Percentiles rank a stretch among this genome's conserved stretches.
phyloP scores from a whole-genome alignment of 2,113 vertebrate genomes.

The Ctenodactylus gundi region DNA sequence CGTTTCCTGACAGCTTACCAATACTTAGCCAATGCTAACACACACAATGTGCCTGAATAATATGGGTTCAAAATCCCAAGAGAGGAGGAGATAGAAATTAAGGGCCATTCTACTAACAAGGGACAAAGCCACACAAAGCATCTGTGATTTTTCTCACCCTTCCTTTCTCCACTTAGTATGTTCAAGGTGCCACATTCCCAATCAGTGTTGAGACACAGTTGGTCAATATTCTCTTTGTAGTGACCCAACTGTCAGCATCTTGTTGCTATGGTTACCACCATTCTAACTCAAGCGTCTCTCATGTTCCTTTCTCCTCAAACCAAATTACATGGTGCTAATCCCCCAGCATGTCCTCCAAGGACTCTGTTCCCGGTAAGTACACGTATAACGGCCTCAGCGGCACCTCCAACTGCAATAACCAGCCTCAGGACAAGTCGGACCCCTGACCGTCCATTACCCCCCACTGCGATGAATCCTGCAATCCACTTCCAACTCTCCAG shows the following conservation, averaged over 20 bases:
- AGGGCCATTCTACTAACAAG: neutral
- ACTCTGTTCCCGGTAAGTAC: neutral
- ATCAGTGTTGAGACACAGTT: neutral
- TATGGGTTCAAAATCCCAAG: neutral
- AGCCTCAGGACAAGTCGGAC: neutral
- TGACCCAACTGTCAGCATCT: constrained; percentile 28
- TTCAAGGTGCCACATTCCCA: neutral
- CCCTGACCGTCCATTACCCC: neutral
- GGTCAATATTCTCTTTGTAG: constrained; percentile 42
- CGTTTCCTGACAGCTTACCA: neutral
- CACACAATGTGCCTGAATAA: neutral
- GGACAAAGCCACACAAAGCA: neutral
- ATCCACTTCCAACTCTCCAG: neutral
- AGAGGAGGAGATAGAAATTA: neutral
- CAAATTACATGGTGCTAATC: neutral
- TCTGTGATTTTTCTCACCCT: neutral
- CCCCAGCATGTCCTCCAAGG: neutral
- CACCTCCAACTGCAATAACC: neutral
- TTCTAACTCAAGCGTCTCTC: neutral
- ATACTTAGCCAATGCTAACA: neutral
- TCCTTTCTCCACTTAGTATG: neutral
- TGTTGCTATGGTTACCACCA: constrained; percentile 51
- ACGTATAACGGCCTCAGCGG: neutral
- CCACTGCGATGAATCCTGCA: neutral
- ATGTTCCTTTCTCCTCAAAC: neutral